Percentiles rank a stretch among this genome's conserved stretches.
Conservation (phyloP, 2,797 vertebrate species). For the Chromobotia macracanthus region DNA sequence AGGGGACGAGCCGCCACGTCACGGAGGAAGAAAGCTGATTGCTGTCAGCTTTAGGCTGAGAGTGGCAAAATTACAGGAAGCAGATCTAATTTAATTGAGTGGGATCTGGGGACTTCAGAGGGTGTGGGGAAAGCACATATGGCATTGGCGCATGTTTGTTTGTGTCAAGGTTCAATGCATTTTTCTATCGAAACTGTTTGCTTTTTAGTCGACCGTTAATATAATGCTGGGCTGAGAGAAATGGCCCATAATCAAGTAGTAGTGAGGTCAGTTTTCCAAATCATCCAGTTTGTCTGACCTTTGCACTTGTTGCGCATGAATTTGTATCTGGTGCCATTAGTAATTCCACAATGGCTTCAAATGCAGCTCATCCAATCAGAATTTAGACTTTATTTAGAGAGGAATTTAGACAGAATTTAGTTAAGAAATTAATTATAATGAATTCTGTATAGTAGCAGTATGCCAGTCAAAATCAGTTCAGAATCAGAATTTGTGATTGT, state of each 20-base stretch:
- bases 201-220: constrained; percentile 21
- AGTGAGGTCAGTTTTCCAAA: background rate
- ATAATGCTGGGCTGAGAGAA: background rate
- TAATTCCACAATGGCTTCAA: background rate
- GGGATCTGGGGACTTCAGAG: constrained; percentile 55
- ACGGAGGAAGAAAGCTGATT: constrained; percentile 48
- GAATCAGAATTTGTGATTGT: too few species aligned
- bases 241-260: constrained; percentile 6
- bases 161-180: constrained; percentile 43
- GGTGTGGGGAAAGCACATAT: constrained; percentile 1
- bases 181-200: constrained; percentile 41
- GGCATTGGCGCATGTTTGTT: constrained; percentile 8
- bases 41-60: constrained; percentile 57
- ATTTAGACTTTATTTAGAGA: too few species aligned
- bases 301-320: constrained; percentile 7
- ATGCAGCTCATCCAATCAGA: too few species aligned
- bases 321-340: background rate
- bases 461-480: too few species aligned
- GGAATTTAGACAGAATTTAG: too few species aligned
- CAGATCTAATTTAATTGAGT: constrained; percentile 65
- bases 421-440: too few species aligned
- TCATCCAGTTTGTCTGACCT: constrained; percentile 1
- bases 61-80: constrained; percentile 60
- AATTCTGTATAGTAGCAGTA: too few species aligned
- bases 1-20: constrained; percentile 39